A percentile compares a stretch with the other conserved stretches of the same genome.
Conservation (phyloP, 2,888 invertebrate species). For the Kryphioiulus occultus region DNA sequence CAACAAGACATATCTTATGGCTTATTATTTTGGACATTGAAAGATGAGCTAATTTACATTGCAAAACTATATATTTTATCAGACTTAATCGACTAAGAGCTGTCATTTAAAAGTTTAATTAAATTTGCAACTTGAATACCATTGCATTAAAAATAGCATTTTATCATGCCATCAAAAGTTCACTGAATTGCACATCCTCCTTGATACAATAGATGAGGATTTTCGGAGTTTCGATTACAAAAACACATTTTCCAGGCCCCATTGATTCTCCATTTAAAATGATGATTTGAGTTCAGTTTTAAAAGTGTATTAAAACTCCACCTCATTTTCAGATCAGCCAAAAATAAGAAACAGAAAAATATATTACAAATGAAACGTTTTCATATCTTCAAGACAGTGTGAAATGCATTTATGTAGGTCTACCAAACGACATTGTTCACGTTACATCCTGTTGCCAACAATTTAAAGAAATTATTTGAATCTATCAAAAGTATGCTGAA, state of each 20-base stretch:
- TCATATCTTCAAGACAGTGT: too few relatives aligned
- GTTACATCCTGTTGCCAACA: too few relatives aligned
- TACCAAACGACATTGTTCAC: too few relatives aligned
- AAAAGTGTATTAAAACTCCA: not conserved
- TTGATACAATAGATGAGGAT: not conserved
- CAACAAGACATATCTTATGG: conserved; percentile 14
- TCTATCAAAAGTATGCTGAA: too few relatives aligned
- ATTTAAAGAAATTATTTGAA: too few relatives aligned
- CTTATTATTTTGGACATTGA: conserved; percentile 25
- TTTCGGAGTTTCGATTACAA: not conserved
- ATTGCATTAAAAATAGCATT: not conserved
- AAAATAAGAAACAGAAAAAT: not conserved
- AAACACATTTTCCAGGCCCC: not conserved
- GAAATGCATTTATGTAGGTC: too few relatives aligned
- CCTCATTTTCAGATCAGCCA: not conserved
- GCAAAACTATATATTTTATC: not conserved
- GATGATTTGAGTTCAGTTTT: not conserved
- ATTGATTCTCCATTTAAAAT: not conserved
- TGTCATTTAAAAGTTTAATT: not conserved
- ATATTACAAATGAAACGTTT: not conserved
- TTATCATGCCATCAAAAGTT: not conserved
- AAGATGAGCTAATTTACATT: conserved; percentile 29
- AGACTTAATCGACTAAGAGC: not conserved
- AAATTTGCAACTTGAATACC: not conserved
- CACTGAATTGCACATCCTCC: not conserved